phyloP scores from a whole-genome alignment of 37 sponge, comb jelly and placozoan species.

The Theonella swinhoei region DNA sequence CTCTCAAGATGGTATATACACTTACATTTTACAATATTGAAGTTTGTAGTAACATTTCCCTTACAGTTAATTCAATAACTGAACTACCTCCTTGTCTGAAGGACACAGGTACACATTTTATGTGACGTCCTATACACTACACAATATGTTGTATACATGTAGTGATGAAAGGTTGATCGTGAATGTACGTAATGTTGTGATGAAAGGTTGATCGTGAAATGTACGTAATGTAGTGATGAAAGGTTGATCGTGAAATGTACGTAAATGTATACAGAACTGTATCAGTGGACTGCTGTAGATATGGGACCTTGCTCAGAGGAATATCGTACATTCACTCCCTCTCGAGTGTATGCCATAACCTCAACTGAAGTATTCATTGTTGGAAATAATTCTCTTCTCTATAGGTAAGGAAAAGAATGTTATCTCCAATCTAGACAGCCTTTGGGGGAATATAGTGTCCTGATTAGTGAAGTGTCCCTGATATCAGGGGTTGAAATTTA shows the following conservation, averaged over 20 bases:
- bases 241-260: no score
- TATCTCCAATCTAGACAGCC: background rate
- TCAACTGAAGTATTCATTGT: background rate
- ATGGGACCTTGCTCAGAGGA: background rate
- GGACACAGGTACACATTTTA: background rate
- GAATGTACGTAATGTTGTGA: no score
- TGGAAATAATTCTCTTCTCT: slow-evolving; percentile 16
- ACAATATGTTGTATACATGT: background rate
- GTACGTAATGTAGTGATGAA: background rate
- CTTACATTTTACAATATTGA: background rate
- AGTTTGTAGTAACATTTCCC: no score
- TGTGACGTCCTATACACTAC: background rate
- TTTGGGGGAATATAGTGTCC: no score
- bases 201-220: background rate
- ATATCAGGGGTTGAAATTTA: no score
- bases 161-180: no score
- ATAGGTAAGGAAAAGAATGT: background rate
- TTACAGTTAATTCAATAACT: no score
- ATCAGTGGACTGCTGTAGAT: background rate
- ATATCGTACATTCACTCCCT: background rate
- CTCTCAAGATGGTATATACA: background rate
- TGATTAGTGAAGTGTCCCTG: no score
- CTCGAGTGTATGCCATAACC: slow-evolving; percentile 1
- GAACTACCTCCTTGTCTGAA: background rate
- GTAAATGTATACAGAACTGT: no score